A percentile compares a stretch with the other conserved stretches of the same genome.
Conservation (phyloP, 1,140 invertebrate genomes). For the Paralvinella palmiformis region DNA sequence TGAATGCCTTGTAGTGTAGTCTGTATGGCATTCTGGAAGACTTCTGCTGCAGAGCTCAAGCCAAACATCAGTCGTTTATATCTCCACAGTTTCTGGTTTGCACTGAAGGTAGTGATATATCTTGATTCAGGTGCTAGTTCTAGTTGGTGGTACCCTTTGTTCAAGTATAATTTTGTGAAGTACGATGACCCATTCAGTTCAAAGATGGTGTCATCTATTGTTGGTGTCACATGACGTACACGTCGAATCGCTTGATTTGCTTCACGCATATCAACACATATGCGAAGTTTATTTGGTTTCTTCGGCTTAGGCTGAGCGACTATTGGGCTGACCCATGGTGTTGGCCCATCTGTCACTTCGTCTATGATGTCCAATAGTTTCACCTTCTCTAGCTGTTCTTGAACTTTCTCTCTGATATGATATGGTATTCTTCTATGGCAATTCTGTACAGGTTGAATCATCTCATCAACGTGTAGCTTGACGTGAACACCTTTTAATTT, state of each 20-base stretch:
- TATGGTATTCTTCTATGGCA: conserved; percentile 1
- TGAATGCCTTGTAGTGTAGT: background rate
- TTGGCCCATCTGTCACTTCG: conserved; percentile 19
- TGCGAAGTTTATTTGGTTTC: conserved; percentile 11
- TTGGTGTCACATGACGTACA: too few species aligned
- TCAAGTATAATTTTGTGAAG: too few species aligned
- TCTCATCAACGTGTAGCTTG: conserved; percentile 4
- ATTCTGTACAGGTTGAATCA: background rate
- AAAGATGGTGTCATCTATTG: too few species aligned
- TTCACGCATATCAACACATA: conserved; percentile 22
- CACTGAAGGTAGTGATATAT: conserved; percentile 17
- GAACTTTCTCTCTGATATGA: too few species aligned
- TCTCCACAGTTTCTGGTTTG: conserved; percentile 7
- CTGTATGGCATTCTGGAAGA: background rate
- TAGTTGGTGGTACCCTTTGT: too few species aligned
- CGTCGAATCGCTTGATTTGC: conserved; percentile 22
- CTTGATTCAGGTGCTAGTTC: conserved; percentile 17
- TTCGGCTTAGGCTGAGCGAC: conserved; percentile 19
- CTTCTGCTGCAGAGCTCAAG: conserved; percentile 1
- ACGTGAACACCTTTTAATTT: conserved; percentile 8
- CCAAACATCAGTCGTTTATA: conserved; percentile 4
- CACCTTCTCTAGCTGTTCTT: background rate
- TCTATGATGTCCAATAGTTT: conserved; percentile 19
- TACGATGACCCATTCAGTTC: too few species aligned
- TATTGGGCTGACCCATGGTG: conserved; percentile 20